Percentiles rank a stretch among this genome's conserved stretches.
Evolutionary conservation across 2,113 vertebrate species (phyloP).

Genomic region (Cyanistes caeruleus): DNA sequence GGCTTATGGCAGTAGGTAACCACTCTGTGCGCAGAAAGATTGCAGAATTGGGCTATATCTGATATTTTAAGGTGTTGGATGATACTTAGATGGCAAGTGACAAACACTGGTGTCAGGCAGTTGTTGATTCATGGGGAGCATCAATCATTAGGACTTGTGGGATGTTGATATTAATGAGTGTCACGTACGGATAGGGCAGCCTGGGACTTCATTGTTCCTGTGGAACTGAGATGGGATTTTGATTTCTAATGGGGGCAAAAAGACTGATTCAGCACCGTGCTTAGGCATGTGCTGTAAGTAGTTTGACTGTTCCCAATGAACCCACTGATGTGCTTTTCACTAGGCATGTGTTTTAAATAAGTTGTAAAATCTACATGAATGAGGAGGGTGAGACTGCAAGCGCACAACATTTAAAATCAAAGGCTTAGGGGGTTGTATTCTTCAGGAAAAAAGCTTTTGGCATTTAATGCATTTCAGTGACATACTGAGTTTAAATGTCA

Average conservation of each 20-base stretch:
- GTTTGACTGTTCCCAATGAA: not conserved
- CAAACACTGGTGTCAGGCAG: not conserved
- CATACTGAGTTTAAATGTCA: not conserved
- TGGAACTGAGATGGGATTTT: not conserved
- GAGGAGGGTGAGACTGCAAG: not conserved
- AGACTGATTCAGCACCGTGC: constrained; percentile 12
- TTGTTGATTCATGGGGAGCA: not conserved
- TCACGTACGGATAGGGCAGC: fast-evolving
- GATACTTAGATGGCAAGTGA: not conserved
- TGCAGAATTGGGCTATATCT: not conserved
- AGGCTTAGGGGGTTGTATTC: not conserved
- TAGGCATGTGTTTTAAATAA: constrained; percentile 18
- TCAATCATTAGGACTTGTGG: not conserved
- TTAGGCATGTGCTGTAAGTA: not conserved
- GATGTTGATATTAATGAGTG: not conserved
- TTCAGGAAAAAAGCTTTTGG: not conserved
- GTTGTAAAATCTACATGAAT: not conserved
- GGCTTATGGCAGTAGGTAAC: not conserved
- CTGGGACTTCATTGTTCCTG: not conserved
- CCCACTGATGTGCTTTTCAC: not conserved
- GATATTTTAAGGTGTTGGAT: not conserved
- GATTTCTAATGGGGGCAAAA: not conserved
- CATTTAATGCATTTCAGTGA: not conserved
- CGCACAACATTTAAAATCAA: not conserved
- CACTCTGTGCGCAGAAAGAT: not conserved